A percentile compares a stretch with the other conserved stretches of the same genome.
phyloP scores from a whole-genome alignment of 2,113 vertebrate species.

The Nycticebus coucang region DNA sequence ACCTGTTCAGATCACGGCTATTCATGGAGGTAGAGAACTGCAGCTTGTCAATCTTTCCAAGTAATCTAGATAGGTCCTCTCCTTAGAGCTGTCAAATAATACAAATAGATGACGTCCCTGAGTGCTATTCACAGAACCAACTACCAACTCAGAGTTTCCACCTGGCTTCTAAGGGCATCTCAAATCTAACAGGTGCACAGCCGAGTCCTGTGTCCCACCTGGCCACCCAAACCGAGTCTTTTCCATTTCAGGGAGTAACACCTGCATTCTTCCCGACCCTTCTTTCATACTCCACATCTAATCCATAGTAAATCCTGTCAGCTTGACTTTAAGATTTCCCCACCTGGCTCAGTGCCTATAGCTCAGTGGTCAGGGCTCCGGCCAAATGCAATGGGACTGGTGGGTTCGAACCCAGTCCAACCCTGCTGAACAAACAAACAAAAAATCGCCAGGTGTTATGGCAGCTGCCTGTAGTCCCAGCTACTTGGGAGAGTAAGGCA shows the following conservation, averaged over 20 bases:
- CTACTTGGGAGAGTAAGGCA: no score
- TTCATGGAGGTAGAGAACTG: background rate
- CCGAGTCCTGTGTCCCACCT: background rate
- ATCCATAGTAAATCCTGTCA: background rate
- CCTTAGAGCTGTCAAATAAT: background rate
- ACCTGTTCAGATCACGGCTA: no score
- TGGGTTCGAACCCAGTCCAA: no score
- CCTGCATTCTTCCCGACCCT: background rate
- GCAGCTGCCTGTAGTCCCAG: no score
- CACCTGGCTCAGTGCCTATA: no score
- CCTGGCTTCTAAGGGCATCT: background rate
- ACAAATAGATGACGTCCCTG: background rate
- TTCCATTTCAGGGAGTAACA: background rate
- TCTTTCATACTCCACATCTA: background rate
- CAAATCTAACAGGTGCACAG: background rate
- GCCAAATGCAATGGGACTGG: no score
- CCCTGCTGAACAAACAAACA: no score
- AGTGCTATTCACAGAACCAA: background rate
- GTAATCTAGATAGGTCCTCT: background rate
- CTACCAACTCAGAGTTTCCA: background rate
- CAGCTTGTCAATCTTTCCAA: background rate
- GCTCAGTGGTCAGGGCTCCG: no score
- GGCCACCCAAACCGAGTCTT: background rate
- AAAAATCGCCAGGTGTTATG: no score
- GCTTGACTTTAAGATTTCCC: background rate